Evolutionary conservation across 2,113 vertebrate genomes (phyloP).

Genomic region (Spermophilus dauricus): DNA sequence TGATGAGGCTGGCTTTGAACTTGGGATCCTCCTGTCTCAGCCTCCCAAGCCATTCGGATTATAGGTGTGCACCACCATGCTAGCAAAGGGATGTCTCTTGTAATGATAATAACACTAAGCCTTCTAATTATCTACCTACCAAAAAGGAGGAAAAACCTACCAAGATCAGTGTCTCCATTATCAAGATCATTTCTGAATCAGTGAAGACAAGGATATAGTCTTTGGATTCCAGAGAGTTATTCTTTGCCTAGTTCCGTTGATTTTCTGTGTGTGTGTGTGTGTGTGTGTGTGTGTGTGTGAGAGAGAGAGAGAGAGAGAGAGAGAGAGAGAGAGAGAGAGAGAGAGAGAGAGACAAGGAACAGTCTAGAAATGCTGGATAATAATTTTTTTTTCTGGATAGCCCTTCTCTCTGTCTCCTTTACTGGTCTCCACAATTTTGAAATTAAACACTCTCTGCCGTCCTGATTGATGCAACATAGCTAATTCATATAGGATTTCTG

Average conservation of each 20-base stretch:
- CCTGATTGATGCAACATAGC: not conserved
- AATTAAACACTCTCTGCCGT: not conserved
- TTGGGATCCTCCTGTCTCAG: no score
- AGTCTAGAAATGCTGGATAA: constrained; percentile 22
- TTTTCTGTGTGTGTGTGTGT: not conserved
- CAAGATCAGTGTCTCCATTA: not conserved
- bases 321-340: no score
- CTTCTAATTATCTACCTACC: not conserved
- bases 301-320: no score
- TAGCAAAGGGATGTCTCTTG: not conserved
- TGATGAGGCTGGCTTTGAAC: no score
- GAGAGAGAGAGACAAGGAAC: not conserved
- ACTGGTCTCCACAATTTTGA: not conserved
- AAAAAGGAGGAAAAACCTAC: not conserved
- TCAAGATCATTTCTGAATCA: constrained; percentile 32
- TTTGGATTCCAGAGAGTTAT: constrained; percentile 16
- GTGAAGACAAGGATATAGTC: not conserved
- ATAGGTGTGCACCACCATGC: no score
- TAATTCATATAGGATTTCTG: constrained; percentile 6
- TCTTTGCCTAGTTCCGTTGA: constrained; percentile 13
- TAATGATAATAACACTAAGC: not conserved
- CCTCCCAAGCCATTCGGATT: no score
- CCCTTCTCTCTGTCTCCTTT: not conserved
- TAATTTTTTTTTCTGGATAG: constrained; percentile 21
- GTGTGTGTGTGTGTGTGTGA: not conserved